These are phyloP conservation scores for Cotesia vestalis DNA, from an alignment of 1,140 invertebrate genomes.

Conservation along the genomic window DNA sequence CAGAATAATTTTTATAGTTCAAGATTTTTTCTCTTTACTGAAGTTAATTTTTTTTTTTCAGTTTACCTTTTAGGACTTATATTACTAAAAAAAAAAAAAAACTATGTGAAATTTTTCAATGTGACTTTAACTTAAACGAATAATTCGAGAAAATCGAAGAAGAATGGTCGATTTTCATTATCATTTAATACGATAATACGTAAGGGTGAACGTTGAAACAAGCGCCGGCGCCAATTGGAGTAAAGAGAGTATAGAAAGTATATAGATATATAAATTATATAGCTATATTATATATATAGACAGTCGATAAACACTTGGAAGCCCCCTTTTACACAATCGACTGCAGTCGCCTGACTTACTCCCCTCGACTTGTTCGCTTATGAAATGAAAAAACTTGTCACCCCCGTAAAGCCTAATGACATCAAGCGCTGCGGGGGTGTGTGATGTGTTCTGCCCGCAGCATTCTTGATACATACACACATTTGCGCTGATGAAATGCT, in stretches of 20 bases:
- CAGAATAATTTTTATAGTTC: no score
- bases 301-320: constrained; percentile 47
- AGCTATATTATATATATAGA: background rate
- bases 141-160: no score
- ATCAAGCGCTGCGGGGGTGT: constrained; percentile 51
- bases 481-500: no score
- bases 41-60: no score
- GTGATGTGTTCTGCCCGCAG: constrained; percentile 28
- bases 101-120: no score
- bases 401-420: constrained; percentile 51
- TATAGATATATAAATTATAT: background rate
- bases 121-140: no score
- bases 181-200: background rate
- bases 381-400: constrained; percentile 20
- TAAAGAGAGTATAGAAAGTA: constrained; percentile 8
- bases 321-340: constrained; percentile 22
- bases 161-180: background rate
- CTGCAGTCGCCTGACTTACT: constrained; percentile 17
- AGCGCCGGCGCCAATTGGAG: constrained; percentile 35
- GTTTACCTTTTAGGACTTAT: no score
- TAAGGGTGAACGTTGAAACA: constrained; percentile 29
- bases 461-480: background rate
- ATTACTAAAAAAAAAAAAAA: no score
- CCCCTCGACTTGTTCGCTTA: constrained; percentile 15
- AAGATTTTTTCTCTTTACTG: no score